Base-by-base conservation (phyloP, 2,888 invertebrate species). In the Cheilosia pagana region DNA sequence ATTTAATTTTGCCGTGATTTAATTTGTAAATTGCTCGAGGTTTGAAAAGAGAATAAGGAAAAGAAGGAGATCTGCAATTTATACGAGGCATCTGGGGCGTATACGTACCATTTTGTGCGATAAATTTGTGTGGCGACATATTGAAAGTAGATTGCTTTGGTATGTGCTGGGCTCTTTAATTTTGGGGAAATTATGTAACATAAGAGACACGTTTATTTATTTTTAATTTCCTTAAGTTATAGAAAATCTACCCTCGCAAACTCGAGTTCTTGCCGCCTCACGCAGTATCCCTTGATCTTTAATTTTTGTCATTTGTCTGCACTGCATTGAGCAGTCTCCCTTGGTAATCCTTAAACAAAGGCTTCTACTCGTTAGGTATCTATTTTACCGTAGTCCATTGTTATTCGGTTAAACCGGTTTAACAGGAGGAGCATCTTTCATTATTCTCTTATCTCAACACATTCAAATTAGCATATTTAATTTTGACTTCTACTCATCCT, bases 1-100 rank as follows among this genome's bases (percentile, higher is more conserved):
- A 81, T 81, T 77, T 52, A 71, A 77, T 81, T 81, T 71, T 60
- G 81, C 65, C 60, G 77, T 81, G 81, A 81, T 81, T 81, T 71
- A 71, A 81, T 71, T 76, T 77, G 63, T 77, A 60, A 71, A 77
- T 77, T 81, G 65, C 71, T 71, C 31, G 65, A 63, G 57, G 68
- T 70, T 60, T 70, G 57, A 63, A 68, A 59, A 50, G 35, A 4
- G 35, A 35, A 12, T 12, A 12, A 35, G 25, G 62, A 59, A 50
- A 12, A 4, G 35, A 35, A 12, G 3, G 3, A 35, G 25, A 4
- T 3, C 25, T 25, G 23, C 23, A 12, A 10, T 35, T 35, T 3
- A 12, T 12, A 1, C 12, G 3, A 35, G 3, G 12, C 12, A 16
- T n/a, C 16, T n/a, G 6, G 8, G 43, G 16, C 43, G 43, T n/a